Percentiles rank a stretch among this genome's conserved stretches.
Conservation (phyloP, 2,888 invertebrate genomes). For the Uropetala carovei region DNA sequence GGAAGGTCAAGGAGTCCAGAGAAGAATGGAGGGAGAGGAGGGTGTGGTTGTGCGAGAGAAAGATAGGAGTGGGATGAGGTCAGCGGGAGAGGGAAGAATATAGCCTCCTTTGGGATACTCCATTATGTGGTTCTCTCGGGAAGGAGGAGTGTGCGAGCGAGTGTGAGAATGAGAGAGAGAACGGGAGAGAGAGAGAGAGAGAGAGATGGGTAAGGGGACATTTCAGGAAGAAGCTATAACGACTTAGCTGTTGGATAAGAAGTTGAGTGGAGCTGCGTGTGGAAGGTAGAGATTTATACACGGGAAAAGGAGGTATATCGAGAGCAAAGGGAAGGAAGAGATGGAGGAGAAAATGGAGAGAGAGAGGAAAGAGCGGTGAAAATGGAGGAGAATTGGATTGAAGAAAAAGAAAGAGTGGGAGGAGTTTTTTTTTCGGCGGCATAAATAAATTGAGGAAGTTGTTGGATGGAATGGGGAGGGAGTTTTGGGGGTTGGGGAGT, state of each 20-base stretch:
- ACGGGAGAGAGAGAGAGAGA: neutral
- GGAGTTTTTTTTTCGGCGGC: too few relatives aligned
- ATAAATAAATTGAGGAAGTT: too few relatives aligned
- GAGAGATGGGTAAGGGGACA: neutral
- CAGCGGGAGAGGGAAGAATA: neutral
- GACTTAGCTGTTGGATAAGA: conserved; percentile 14
- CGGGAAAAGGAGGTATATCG: too few relatives aligned
- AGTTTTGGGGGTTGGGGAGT: too few relatives aligned
- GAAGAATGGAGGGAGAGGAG: neutral
- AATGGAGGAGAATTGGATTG: neutral
- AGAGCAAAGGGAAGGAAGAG: neutral
- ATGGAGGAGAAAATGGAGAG: neutral
- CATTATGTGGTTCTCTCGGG: neutral
- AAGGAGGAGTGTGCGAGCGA: too few relatives aligned
- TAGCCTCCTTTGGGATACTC: neutral
- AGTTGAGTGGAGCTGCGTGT: neutral
- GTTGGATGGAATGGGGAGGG: too few relatives aligned
- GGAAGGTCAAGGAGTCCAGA: neutral
- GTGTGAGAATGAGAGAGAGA: neutral
- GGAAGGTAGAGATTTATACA: neutral
- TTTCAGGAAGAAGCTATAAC: conserved; percentile 14
- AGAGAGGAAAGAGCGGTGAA: neutral
- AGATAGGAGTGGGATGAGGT: neutral
- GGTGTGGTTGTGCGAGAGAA: neutral
- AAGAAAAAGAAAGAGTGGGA: neutral